Evolutionary conservation across 2,888 invertebrate genomes (phyloP).

Genomic region (Tolmerus cingulatus): DNA sequence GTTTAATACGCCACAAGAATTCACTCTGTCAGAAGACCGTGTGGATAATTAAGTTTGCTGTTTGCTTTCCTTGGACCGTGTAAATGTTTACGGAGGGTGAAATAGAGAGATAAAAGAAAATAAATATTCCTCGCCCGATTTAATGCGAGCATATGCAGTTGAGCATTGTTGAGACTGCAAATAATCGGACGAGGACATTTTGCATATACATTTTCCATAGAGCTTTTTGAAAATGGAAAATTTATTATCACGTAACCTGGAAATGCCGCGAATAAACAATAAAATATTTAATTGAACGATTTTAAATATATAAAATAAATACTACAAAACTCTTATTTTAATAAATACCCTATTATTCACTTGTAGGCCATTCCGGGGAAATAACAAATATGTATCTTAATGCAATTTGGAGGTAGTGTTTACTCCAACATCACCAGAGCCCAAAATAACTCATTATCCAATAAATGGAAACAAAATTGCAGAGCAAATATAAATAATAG

Average conservation of each 20-base stretch:
- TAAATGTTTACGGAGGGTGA: conserved; percentile 19
- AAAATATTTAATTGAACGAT: not conserved
- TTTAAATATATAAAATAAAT: not conserved
- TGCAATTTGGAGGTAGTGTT: not conserved
- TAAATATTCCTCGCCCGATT: conserved; percentile 1
- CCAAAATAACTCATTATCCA: no score
- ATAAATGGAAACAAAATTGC: no score
- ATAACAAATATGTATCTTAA: not conserved
- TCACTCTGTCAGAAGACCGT: conserved; percentile 8
- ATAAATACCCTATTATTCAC: not conserved
- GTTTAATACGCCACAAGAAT: conserved; percentile 1
- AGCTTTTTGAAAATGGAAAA: not conserved
- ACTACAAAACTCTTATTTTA: no score
- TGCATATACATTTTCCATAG: not conserved
- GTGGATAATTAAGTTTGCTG: conserved; percentile 29
- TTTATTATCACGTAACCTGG: not conserved
- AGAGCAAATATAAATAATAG: no score
- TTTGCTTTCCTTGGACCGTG: conserved; percentile 25
- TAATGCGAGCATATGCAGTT: conserved; percentile 13
- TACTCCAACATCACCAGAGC: no score
- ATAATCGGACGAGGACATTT: not conserved
- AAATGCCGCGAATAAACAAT: not conserved
- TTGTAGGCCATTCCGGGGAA: not conserved
- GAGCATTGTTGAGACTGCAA: not conserved
- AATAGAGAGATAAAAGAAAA: conserved; percentile 6